Conservation (phyloP, 2,797 vertebrate species). For the Hydrocynus forskahlii region DNA sequence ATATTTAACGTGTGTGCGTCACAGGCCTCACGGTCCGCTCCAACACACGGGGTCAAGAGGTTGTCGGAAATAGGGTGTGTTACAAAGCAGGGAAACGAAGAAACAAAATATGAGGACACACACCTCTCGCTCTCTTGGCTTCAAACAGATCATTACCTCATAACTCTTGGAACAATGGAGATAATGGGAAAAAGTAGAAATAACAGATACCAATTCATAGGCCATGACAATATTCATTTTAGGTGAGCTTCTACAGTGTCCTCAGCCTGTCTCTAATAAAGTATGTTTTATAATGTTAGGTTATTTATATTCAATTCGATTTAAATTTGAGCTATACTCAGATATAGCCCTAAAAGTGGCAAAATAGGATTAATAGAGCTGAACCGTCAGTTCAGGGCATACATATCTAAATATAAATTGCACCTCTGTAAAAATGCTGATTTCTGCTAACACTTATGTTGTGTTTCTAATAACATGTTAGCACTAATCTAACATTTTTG, state of each 20-base stretch:
- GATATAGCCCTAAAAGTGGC: background rate
- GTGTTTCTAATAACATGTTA: too few species aligned
- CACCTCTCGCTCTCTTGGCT: conserved; percentile 47
- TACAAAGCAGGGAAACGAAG: conserved; percentile 50
- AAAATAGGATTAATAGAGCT: too few species aligned
- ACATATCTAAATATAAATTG: too few species aligned
- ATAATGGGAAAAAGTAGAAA: background rate
- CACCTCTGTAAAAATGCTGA: too few species aligned
- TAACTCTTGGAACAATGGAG: conserved; percentile 45
- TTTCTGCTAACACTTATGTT: too few species aligned
- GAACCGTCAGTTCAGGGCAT: too few species aligned
- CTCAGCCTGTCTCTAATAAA: background rate
- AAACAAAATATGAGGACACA: conserved; percentile 43
- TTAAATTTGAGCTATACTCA: background rate
- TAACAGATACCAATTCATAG: conserved; percentile 10
- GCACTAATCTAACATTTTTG: too few species aligned
- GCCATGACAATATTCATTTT: background rate
- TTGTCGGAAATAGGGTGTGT: conserved; percentile 38
- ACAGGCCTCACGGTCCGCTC: conserved; percentile 13
- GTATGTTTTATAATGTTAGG: background rate
- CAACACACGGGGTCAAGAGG: conserved; percentile 35
- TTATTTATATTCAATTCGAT: background rate
- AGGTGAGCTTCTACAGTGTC: background rate
- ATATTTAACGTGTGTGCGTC: conserved; percentile 43
- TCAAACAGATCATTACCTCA: conserved; percentile 44